Percentiles rank a stretch among this genome's conserved stretches.
Conservation (phyloP, 1,140 invertebrate species). For the Stegodyphus dumicola region DNA sequence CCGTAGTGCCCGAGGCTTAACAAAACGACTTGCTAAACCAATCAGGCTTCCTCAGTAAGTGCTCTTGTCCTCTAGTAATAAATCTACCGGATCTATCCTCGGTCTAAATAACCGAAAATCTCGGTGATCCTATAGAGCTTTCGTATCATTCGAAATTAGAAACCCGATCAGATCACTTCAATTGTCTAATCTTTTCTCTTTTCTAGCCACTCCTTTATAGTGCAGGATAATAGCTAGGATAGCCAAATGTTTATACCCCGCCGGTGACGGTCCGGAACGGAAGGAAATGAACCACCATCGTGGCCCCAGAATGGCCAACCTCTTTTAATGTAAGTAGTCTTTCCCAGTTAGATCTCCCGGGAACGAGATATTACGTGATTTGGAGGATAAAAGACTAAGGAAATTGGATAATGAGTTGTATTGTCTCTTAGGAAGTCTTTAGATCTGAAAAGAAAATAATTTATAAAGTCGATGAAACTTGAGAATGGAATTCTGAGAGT, state of each 20-base stretch:
- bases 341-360: background rate
- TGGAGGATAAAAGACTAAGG: background rate
- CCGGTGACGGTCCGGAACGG: background rate
- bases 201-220: constrained; percentile 6
- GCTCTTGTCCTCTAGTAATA: too few species aligned
- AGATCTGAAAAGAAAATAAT: too few species aligned
- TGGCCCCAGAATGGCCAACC: background rate
- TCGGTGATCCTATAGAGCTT: background rate
- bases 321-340: constrained; percentile 12
- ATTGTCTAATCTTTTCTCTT: constrained; percentile 22
- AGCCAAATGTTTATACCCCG: constrained; percentile 14
- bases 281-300: background rate
- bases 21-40: too few species aligned
- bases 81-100: too few species aligned
- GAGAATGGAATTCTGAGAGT: too few species aligned
- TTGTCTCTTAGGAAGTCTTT: too few species aligned
- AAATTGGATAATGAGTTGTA: background rate
- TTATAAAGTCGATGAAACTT: too few species aligned
- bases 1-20: too few species aligned
- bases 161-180: constrained; percentile 13
- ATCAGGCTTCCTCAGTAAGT: too few species aligned
- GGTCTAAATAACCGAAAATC: background rate
- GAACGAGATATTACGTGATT: too few species aligned
- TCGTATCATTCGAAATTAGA: constrained; percentile 17
- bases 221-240: constrained; percentile 12